Evolutionary conservation across 2,113 vertebrate genomes (phyloP), one percentile per base, ranked within the genome.

Genomic region (Talpa occidentalis): DNA sequence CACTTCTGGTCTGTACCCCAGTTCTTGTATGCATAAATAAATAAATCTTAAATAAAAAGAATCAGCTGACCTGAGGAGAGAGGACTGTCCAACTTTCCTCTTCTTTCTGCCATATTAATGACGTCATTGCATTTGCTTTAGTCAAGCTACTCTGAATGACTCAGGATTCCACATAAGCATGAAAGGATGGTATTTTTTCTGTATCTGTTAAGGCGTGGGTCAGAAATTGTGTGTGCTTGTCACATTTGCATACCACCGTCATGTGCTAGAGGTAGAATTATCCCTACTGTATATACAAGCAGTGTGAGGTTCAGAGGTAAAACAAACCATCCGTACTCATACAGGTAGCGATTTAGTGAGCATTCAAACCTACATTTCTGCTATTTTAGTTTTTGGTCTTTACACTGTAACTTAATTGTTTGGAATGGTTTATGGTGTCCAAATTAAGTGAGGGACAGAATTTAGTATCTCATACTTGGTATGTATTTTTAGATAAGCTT

Each of bases 191-290:
- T 59, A 10, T 74, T 87, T 69, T 54, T 52, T 60, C 26, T 30
- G 0, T 42, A 60, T 54, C 35, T 73, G 47, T 22, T 52, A 30
- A 30, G 9, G 30, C 17, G 70, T 56, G 70, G 83, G 44, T 66
- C 44, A 76, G 56, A 77, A 59, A 56, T 32, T 42, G 32, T 69
- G 4, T 42, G 3, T 12, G 10, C 16, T 28, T 1, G 26, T 78
- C 37, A 17, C n/a, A 21, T 14, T 69, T 30, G 1, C 69, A 1
- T 64, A 2, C 19, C 1, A 5, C 2, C 40, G 0, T 56, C 7
- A 3, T 37, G 24, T 54, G 30, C 69, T 56, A 30, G 32, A 73
- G 10, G n/a, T 49, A 14, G 30, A 59, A 4, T 24, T 26, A 9
- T 52, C 49, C 14, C 54, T 67, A 10, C 52, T 86, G 64, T 37